A percentile compares a stretch with the other conserved stretches of the same genome.
These are phyloP conservation scores for Phytoseiulus persimilis DNA, from an alignment of 2,888 invertebrate genomes.

Conservation along the genomic window DNA sequence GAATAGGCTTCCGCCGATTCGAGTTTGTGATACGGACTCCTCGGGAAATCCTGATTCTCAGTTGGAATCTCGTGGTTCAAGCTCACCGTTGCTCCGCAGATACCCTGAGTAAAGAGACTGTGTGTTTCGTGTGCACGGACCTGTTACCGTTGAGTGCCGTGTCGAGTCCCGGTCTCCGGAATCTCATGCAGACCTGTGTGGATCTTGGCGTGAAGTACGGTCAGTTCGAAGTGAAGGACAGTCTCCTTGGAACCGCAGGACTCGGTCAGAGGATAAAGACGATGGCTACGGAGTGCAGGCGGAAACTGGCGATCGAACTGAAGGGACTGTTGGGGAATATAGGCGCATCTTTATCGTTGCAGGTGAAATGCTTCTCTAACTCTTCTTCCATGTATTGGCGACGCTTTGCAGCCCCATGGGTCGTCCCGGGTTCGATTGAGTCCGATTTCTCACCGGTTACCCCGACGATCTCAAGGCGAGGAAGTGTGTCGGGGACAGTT, in stretches of 20 bases:
- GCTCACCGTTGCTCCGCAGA: background rate
- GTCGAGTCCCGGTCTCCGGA: conserved; percentile 9
- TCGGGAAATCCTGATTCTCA: background rate
- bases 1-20: too few species aligned
- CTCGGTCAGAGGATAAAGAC: conserved; percentile 7
- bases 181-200: conserved; percentile 6
- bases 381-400: too few species aligned
- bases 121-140: conserved; percentile 25
- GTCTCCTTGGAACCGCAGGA: background rate
- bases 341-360: conserved; percentile 19
- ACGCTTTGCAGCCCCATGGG: too few species aligned
- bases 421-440: too few species aligned
- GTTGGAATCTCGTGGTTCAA: too few species aligned
- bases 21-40: too few species aligned
- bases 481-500: background rate
- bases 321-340: conserved; percentile 11
- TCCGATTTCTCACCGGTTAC: too few species aligned
- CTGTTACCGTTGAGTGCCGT: background rate
- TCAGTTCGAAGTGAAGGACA: conserved; percentile 17
- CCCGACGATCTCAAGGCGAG: too few species aligned
- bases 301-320: background rate
- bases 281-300: conserved; percentile 10
- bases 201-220: conserved; percentile 25
- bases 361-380: background rate
- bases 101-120: conserved; percentile 15